Evolutionary conservation across 1,140 invertebrate genomes (phyloP).

Genomic region (Drosophila mayri): DNA sequence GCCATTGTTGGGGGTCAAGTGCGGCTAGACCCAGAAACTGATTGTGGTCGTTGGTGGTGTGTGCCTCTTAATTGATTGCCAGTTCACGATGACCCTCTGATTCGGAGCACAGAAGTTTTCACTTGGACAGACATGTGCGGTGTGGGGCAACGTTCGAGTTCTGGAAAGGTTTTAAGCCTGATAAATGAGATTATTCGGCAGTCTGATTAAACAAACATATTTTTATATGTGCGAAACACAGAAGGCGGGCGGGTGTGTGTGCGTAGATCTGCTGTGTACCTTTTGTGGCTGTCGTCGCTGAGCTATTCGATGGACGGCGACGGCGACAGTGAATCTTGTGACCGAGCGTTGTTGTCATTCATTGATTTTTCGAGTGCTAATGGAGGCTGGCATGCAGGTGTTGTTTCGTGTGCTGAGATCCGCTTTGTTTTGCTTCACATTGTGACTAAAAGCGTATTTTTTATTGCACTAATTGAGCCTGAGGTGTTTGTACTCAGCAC

Average conservation of each 20-base stretch:
- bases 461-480: conserved; percentile 29
- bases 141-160: conserved; percentile 11
- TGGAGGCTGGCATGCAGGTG: conserved; percentile 14
- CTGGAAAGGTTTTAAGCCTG: conserved; percentile 17
- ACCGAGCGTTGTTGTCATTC: conserved; percentile 30
- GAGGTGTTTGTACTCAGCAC: conserved; percentile 42
- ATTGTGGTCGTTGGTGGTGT: conserved; percentile 13
- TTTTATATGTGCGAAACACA: neutral
- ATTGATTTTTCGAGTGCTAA: conserved; percentile 35
- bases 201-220: conserved; percentile 23
- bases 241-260: neutral
- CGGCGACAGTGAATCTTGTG: conserved; percentile 37
- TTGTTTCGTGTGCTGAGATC: conserved; percentile 25
- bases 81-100: conserved; percentile 29
- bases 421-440: conserved; percentile 39
- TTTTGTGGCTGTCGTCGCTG: conserved; percentile 20
- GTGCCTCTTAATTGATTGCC: conserved; percentile 24
- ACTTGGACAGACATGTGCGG: conserved; percentile 24
- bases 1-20: conserved; percentile 31
- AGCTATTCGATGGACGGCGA: conserved; percentile 27
- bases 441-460: conserved; percentile 23
- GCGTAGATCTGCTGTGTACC: conserved; percentile 30
- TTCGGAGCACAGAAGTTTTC: conserved; percentile 20
- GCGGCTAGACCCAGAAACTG: conserved; percentile 9
- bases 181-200: conserved; percentile 23